These are phyloP conservation scores for Calosoma granatense DNA, from an alignment of 1,140 invertebrate genomes.

Conservation along the genomic window DNA sequence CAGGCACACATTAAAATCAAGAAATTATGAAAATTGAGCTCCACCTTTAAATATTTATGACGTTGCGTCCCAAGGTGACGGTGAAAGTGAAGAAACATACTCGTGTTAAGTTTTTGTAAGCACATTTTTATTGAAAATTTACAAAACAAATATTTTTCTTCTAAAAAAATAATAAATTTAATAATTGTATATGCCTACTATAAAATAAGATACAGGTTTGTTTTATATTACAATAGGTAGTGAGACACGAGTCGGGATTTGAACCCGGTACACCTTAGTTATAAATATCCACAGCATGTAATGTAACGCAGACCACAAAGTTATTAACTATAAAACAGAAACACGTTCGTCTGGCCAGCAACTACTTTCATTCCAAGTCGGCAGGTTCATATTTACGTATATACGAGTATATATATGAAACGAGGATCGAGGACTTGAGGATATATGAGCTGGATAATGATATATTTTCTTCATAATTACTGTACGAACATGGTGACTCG, in stretches of 20 bases:
- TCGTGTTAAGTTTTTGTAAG: neutral
- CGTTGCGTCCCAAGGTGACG: neutral
- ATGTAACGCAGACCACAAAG: neutral
- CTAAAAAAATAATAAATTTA: neutral
- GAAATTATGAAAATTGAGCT: neutral
- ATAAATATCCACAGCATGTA: conserved; percentile 6
- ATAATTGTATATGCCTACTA: neutral
- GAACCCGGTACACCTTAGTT: conserved; percentile 7
- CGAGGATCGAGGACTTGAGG: too few species aligned
- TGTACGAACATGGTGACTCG: too few species aligned
- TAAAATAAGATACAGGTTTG: neutral
- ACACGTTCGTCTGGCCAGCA: neutral
- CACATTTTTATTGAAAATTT: conserved; percentile 8
- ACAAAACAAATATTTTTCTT: neutral
- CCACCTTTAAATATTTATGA: neutral
- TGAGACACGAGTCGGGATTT: conserved; percentile 3
- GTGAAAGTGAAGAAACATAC: neutral
- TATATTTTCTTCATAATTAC: too few species aligned
- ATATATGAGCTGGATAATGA: too few species aligned
- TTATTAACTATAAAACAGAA: conserved; percentile 8
- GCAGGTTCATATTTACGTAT: neutral
- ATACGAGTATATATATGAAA: too few species aligned
- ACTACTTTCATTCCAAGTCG: neutral
- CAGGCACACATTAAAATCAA: neutral
- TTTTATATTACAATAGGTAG: neutral